Conservation (phyloP, 2,113 vertebrate species). For the Hippoglossus stenolepis region DNA sequence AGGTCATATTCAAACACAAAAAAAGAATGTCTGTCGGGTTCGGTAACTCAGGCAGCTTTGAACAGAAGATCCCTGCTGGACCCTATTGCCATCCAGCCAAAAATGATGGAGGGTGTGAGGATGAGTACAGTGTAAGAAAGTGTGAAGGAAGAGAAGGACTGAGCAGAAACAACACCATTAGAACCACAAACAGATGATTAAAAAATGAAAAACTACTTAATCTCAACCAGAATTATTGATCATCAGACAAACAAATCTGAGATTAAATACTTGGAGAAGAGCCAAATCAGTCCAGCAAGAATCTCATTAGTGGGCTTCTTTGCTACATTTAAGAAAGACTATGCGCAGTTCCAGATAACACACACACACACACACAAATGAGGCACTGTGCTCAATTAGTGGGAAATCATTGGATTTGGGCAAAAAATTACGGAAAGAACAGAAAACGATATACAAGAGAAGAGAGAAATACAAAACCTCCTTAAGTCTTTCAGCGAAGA, state of each 20-base stretch:
- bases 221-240: neutral
- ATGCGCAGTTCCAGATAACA: constrained; percentile 25
- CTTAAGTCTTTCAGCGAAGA: constrained; percentile 11
- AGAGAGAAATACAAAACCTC: neutral
- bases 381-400: constrained; percentile 25
- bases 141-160: no score
- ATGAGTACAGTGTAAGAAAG: no score
- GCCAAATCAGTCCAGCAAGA: constrained; percentile 8
- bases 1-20: no score
- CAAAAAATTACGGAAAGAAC: constrained; percentile 12
- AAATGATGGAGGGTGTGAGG: no score
- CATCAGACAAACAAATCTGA: neutral
- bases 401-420: constrained; percentile 16
- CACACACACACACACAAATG: neutral
- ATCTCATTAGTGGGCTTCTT: neutral
- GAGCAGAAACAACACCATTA: no score
- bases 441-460: neutral
- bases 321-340: constrained; percentile 40
- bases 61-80: no score
- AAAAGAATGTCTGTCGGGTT: no score
- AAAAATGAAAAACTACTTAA: neutral
- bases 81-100: no score
- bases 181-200: neutral
- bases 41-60: no score
- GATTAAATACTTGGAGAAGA: neutral